These are phyloP conservation scores for Acleris laterana DNA, from an alignment of 2,888 invertebrate species.

Conservation along the genomic window DNA sequence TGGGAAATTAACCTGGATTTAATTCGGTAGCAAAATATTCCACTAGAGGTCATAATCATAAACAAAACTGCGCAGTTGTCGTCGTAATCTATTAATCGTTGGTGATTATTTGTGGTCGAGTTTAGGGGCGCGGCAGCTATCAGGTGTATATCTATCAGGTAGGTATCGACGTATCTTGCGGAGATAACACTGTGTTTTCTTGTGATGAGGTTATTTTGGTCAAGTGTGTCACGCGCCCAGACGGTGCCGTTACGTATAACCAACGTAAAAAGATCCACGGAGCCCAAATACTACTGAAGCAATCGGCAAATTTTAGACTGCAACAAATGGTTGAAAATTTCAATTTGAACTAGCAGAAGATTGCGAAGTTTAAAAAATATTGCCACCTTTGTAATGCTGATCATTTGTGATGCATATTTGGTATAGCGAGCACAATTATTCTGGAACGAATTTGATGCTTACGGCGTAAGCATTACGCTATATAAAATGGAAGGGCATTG, in stretches of 20 bases:
- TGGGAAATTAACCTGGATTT: conserved; percentile 42
- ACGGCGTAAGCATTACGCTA: too few species aligned
- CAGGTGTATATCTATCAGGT: conserved; percentile 46
- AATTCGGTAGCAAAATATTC: conserved; percentile 53
- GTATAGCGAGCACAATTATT: too few species aligned
- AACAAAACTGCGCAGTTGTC: conserved; percentile 50
- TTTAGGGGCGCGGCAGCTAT: conserved; percentile 67
- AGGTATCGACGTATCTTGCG: conserved; percentile 45
- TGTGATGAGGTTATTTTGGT: conserved; percentile 56
- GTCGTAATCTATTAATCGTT: conserved; percentile 60
- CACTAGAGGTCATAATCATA: conserved; percentile 42
- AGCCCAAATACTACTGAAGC: conserved; percentile 10
- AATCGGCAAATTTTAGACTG: neutral
- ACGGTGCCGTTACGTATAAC: conserved; percentile 42
- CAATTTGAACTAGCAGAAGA: conserved; percentile 42
- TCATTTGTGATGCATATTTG: too few species aligned
- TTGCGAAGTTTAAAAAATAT: conserved; percentile 57
- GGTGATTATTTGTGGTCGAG: conserved; percentile 66
- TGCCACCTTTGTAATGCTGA: neutral
- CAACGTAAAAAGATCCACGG: conserved; percentile 31
- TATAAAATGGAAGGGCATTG: too few species aligned
- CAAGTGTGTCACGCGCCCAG: conserved; percentile 51
- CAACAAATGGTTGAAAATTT: conserved; percentile 35
- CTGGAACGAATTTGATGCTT: too few species aligned
- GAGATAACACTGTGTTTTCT: conserved; percentile 42